A percentile compares a stretch with the other conserved stretches of the same genome.
phyloP scores from a whole-genome alignment of 2,113 vertebrate species.

The Delphinus delphis region DNA sequence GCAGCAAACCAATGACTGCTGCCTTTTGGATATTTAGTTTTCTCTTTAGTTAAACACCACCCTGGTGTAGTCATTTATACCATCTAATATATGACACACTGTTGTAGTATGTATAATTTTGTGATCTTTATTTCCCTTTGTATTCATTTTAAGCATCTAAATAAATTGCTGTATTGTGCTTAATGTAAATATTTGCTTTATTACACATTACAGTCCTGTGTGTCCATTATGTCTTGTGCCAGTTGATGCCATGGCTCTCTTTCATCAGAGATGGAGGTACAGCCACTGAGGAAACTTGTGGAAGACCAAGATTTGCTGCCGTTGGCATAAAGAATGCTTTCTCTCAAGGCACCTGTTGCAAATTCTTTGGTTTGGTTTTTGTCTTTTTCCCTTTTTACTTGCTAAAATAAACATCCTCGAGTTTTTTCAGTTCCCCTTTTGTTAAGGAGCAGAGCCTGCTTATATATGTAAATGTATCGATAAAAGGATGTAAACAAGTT shows the following conservation, averaged over 20 bases:
- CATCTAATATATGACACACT: constrained; percentile 92
- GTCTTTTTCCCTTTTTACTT: neutral
- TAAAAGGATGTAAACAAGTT: constrained; percentile 18
- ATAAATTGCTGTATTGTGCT: constrained; percentile 99
- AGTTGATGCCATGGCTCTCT: neutral
- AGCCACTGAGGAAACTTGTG: neutral
- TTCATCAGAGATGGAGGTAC: neutral
- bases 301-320: neutral
- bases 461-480: constrained; percentile 43
- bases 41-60: constrained; percentile 88
- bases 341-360: constrained; percentile 33
- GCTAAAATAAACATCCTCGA: constrained; percentile 54
- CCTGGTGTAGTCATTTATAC: constrained; percentile 89
- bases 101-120: constrained; percentile 95
- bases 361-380: neutral
- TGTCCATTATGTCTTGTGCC: constrained; percentile 31
- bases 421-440: constrained; percentile 45
- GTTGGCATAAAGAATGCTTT: neutral
- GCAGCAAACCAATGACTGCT: constrained; percentile 86
- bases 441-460: constrained; percentile 51
- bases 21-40: constrained; percentile 89
- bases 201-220: constrained; percentile 75
- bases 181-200: constrained; percentile 89
- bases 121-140: constrained; percentile 95
- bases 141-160: constrained; percentile 97